Conservation (phyloP, 2,888 invertebrate species). For the Drosophila fungiperda region DNA sequence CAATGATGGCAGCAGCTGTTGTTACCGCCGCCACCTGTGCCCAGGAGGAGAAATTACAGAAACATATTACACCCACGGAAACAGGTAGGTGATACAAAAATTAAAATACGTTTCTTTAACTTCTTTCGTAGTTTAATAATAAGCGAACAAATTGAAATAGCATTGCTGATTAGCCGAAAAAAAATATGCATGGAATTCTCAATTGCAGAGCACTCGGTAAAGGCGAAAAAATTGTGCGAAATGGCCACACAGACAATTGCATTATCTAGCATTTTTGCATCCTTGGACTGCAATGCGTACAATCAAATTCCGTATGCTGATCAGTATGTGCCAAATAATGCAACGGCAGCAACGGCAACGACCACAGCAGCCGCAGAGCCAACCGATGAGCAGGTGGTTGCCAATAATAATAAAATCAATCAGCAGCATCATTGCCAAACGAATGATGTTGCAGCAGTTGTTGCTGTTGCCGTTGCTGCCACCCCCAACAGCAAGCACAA, state of each 20-base stretch:
- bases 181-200: neutral
- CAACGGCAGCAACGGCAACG: slow-evolving; percentile 49
- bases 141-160: neutral
- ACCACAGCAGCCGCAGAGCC: slow-evolving; percentile 42
- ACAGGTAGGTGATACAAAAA: slow-evolving; percentile 69
- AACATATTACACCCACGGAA: slow-evolving; percentile 87
- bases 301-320: slow-evolving; percentile 84
- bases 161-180: neutral
- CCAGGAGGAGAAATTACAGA: slow-evolving; percentile 88
- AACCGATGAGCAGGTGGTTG: slow-evolving; percentile 73
- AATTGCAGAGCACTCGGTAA: slow-evolving; percentile 73
- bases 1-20: slow-evolving; percentile 89
- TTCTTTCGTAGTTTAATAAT: neutral
- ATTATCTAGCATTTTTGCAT: slow-evolving; percentile 84
- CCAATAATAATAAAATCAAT: slow-evolving; percentile 85
- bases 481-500: slow-evolving; percentile 44
- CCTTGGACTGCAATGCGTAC: slow-evolving; percentile 80
- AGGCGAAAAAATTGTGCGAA: slow-evolving; percentile 84
- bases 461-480: slow-evolving; percentile 50
- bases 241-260: slow-evolving; percentile 85
- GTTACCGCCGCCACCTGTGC: slow-evolving; percentile 89
- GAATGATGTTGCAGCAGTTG: slow-evolving; percentile 51
- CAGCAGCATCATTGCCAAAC: slow-evolving; percentile 77
- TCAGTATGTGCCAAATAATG: slow-evolving; percentile 85
- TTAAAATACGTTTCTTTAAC: neutral